Evolutionary conservation across 1,140 invertebrate species (phyloP).

Genomic region (Zaprionus nigranus): DNA sequence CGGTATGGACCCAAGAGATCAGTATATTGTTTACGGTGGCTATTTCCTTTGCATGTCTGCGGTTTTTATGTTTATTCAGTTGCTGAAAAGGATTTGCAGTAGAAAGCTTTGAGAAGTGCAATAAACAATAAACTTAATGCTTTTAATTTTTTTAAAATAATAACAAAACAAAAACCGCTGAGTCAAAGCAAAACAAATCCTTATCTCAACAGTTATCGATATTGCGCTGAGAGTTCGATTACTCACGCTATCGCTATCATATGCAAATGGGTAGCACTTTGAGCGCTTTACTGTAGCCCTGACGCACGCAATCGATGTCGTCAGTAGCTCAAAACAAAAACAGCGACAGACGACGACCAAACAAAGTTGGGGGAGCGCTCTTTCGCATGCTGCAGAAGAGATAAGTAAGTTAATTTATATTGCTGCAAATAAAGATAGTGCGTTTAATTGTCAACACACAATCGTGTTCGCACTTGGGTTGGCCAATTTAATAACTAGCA

Average conservation of each 20-base stretch:
- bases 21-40: conserved; percentile 85
- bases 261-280: conserved; percentile 5
- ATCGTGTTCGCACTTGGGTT: background rate
- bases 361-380: conserved; percentile 26
- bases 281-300: conserved; percentile 20
- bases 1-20: conserved; percentile 81
- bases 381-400: conserved; percentile 29
- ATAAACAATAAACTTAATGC: conserved; percentile 4
- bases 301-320: conserved; percentile 15
- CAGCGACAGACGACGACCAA: conserved; percentile 25
- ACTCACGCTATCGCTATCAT: background rate
- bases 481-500: background rate
- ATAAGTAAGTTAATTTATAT: conserved; percentile 32
- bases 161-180: background rate
- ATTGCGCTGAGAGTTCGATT: background rate
- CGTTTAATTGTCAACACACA: conserved; percentile 1
- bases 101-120: conserved; percentile 11
- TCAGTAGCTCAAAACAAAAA: conserved; percentile 28
- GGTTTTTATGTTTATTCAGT: conserved; percentile 41
- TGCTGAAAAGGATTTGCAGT: conserved; percentile 24
- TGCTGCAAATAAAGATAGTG: conserved; percentile 6
- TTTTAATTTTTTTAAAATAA: background rate
- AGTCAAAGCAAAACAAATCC: background rate
- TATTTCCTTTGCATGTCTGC: conserved; percentile 70
- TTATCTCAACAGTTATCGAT: background rate